Percentiles rank a stretch among this genome's conserved stretches.
phyloP scores from a whole-genome alignment of 1,140 invertebrate species.

The Fopius arisanus region DNA sequence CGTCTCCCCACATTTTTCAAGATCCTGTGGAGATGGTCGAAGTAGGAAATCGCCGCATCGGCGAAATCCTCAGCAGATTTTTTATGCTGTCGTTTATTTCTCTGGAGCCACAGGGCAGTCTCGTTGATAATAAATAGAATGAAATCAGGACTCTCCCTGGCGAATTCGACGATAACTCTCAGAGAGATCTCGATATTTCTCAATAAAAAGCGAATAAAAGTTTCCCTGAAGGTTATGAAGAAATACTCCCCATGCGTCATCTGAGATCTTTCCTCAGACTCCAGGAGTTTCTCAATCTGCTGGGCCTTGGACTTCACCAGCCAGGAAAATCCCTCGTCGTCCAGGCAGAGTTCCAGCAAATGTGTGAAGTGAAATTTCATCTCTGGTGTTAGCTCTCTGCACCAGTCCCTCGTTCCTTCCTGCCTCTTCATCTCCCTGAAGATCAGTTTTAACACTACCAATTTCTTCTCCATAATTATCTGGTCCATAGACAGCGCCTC shows the following conservation, averaged over 20 bases:
- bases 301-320: neutral
- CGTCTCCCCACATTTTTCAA: conserved; percentile 39
- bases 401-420: neutral
- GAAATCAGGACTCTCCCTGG: conserved; percentile 34
- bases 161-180: conserved; percentile 36
- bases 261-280: conserved; percentile 12
- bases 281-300: neutral
- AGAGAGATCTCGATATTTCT: conserved; percentile 41
- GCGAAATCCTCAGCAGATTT: conserved; percentile 34
- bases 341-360: neutral
- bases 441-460: neutral
- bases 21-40: conserved; percentile 29
- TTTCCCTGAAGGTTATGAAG: conserved; percentile 45
- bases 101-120: conserved; percentile 41
- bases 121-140: conserved; percentile 48
- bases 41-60: conserved; percentile 43
- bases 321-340: neutral
- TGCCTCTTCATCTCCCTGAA: neutral
- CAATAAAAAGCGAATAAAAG: conserved; percentile 47
- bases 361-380: neutral
- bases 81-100: conserved; percentile 32
- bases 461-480: neutral
- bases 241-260: conserved; percentile 55
- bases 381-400: neutral
- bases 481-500: neutral